Evolutionary conservation across 2,113 vertebrate genomes (phyloP).

Genomic region (Rhynchopsitta pachyrhyncha): DNA sequence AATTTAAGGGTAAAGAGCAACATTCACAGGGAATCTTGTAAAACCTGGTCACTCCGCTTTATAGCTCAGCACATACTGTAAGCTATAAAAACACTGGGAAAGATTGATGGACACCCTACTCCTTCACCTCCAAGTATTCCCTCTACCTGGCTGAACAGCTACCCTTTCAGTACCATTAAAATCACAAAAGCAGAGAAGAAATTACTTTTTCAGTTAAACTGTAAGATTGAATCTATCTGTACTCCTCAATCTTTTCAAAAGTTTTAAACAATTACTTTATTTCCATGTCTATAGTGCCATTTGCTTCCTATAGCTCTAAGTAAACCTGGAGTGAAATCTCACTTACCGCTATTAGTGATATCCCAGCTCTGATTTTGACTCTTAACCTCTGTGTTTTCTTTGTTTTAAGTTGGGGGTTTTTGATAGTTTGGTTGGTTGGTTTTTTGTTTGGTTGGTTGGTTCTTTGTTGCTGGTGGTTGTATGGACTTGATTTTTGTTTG

Average conservation of each 20-base stretch:
- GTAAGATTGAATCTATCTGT: neutral
- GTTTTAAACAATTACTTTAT: neutral
- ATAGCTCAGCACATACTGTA: neutral
- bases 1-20: neutral
- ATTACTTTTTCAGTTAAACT: neutral
- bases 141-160: neutral
- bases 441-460: too few species aligned
- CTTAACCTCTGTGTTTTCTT: neutral
- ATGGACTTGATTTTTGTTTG: neutral
- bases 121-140: neutral
- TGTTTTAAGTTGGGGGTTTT: neutral
- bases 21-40: neutral
- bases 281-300: neutral
- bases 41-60: neutral
- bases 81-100: neutral
- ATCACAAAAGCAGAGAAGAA: neutral
- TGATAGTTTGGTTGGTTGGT: neutral
- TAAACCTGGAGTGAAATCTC: neutral
- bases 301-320: neutral
- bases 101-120: neutral
- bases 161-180: neutral
- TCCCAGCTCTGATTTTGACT: neutral
- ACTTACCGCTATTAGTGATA: neutral
- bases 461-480: neutral
- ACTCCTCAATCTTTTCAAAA: neutral